Evolutionary conservation across 2,888 invertebrate species (phyloP), one percentile per base, ranked within the genome.

Genomic region (Dusona sp.): DNA sequence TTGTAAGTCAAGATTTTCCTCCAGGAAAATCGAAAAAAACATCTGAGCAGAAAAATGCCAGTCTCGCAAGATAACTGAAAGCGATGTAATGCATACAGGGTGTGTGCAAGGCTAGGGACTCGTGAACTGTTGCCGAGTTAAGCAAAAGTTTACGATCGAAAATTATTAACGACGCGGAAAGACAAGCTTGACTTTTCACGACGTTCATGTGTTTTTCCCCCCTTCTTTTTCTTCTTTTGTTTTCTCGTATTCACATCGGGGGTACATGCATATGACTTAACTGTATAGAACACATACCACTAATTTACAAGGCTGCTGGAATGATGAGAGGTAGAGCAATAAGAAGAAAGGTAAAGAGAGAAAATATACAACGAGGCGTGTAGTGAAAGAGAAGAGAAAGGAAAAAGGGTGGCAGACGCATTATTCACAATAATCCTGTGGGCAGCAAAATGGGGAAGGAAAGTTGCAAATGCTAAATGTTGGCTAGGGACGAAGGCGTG

Each of bases 341-440:
- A 77, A 57, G 57, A 36, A 67, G 75, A 72, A 48, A 85, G 61
- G 74, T 67, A 38, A 57, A 64, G 51, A 68, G 78, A 19, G 74
- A 72, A 74, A 68, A 73, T 70, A 36, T 79, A 61, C 61, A 29
- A n/a, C 61, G 57, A 19, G 51, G 75, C 45, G 54, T 36, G 73
- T 29, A 48, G 48, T 68, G 36, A n/a, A 75, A 67, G 61, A n/a
- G 36, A 61, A 70, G 70, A 61, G 64, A 68, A 65, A 54, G 54
- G 65, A 79, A 78, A 85, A 75, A 75, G 65, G 42, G 79, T 79
- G 89, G 90, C 88, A 84, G 86, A 84, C 89, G 89, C 89, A 91
- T 91, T 90, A 90, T 89, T 91, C 89, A 90, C 89, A 90, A 91
- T 91, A 91, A 91, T 90, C 90, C 90, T 86, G 81, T 38, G 51